Conservation (phyloP, 2,888 invertebrate genomes). For the Macrosiphum euphorbiae region DNA sequence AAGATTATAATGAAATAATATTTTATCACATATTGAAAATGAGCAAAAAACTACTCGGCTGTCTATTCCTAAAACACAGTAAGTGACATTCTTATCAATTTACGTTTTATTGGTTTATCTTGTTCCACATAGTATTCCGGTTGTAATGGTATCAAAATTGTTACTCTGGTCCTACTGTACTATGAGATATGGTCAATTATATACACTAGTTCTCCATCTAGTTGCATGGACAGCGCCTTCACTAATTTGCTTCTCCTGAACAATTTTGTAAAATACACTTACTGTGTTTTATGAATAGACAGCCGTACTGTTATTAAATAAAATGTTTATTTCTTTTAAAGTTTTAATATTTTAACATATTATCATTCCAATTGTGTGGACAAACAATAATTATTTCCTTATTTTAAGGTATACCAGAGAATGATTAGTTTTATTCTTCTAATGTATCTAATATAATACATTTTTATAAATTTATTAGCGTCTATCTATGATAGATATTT, state of each 20-base stretch:
- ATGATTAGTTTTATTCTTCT: background rate
- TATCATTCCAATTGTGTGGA: background rate
- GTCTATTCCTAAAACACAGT: too few relatives aligned
- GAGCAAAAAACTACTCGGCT: background rate
- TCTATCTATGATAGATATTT: background rate
- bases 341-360: background rate
- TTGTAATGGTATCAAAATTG: too few relatives aligned
- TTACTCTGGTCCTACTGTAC: too few relatives aligned
- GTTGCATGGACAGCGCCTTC: too few relatives aligned
- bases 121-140: too few relatives aligned
- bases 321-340: background rate
- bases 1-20: background rate
- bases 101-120: too few relatives aligned
- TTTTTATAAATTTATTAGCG: background rate
- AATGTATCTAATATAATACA: background rate
- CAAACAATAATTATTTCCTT: background rate
- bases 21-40: background rate
- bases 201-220: too few relatives aligned
- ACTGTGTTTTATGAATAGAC: too few relatives aligned
- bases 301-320: background rate
- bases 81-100: too few relatives aligned
- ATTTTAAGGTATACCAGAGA: background rate
- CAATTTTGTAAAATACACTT: too few relatives aligned
- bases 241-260: too few relatives aligned
- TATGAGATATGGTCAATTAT: too few relatives aligned